phyloP scores from a whole-genome alignment of 2,113 vertebrate genomes.

The Eulemur macaco region DNA sequence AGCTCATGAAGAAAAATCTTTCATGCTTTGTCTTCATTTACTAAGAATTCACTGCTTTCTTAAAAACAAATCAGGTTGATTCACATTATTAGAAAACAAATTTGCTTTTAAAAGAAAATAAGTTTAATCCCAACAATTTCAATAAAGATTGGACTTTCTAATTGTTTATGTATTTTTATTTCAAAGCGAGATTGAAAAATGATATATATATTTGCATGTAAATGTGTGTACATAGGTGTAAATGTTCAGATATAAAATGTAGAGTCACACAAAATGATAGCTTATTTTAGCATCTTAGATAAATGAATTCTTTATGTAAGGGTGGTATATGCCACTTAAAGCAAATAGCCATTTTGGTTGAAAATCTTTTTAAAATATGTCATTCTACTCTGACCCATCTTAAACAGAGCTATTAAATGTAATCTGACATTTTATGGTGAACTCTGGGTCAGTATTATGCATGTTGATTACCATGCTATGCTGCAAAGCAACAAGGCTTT shows the following conservation, averaged over 20 bases:
- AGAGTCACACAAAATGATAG: background rate
- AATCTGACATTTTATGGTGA: background rate
- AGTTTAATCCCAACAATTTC: background rate
- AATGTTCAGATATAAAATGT: background rate
- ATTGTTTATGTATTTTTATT: slow-evolving; percentile 27
- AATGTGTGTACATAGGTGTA: background rate
- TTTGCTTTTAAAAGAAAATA: background rate
- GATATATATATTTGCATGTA: background rate
- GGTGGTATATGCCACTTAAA: background rate
- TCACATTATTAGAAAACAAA: slow-evolving; percentile 38
- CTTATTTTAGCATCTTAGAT: background rate
- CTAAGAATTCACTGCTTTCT: background rate
- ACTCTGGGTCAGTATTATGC: background rate
- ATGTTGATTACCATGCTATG: background rate
- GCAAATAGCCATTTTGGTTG: background rate
- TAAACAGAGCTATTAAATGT: background rate
- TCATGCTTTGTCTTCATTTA: background rate
- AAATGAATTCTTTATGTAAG: background rate
- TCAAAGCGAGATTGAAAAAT: background rate
- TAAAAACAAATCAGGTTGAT: background rate
- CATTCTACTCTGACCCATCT: background rate
- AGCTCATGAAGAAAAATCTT: background rate
- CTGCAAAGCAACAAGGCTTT: background rate
- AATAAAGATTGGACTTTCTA: background rate
- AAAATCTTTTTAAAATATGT: background rate